These are phyloP conservation scores for Cladopsammia gracilis DNA, from an alignment of 64 coral and sea anemone genomes.

Conservation along the genomic window DNA sequence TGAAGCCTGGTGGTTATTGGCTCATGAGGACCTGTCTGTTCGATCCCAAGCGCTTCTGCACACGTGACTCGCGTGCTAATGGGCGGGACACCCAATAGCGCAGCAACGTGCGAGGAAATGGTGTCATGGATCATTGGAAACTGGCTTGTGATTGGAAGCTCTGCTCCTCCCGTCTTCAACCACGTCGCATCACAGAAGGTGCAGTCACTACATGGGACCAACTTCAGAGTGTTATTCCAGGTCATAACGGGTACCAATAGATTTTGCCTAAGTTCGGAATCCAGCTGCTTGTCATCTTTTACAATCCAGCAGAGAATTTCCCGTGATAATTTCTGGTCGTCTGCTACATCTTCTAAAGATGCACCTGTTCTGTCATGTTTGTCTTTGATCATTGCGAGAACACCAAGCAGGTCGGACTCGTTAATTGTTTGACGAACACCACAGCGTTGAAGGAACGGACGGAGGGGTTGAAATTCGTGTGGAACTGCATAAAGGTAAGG, in stretches of 20 bases:
- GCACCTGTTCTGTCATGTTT: slow-evolving; percentile 35
- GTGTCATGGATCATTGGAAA: slow-evolving; percentile 78
- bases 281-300: slow-evolving; percentile 39
- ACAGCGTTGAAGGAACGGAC: slow-evolving; percentile 51
- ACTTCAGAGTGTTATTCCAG: slow-evolving; percentile 71
- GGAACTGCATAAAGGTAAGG: slow-evolving; percentile 71
- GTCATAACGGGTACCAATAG: slow-evolving; percentile 77
- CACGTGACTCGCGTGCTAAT: slow-evolving; percentile 80
- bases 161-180: slow-evolving; percentile 56
- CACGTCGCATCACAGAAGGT: slow-evolving; percentile 83
- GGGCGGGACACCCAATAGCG: slow-evolving; percentile 79
- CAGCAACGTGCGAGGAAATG: slow-evolving; percentile 70
- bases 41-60: slow-evolving; percentile 72
- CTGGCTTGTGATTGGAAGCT: slow-evolving; percentile 57
- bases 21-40: slow-evolving; percentile 89
- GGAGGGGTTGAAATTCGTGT: slow-evolving; percentile 29
- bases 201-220: slow-evolving; percentile 72
- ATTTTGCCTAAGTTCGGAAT: slow-evolving; percentile 27
- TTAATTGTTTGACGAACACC: slow-evolving; percentile 55
- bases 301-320: slow-evolving; percentile 87
- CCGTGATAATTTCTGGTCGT: slow-evolving; percentile 60
- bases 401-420: slow-evolving; percentile 48
- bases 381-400: slow-evolving; percentile 61
- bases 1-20: slow-evolving; percentile 84
- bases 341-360: not conserved